Evolutionary conservation across 2,888 invertebrate genomes (phyloP).

Genomic region (Hetaerina titia): DNA sequence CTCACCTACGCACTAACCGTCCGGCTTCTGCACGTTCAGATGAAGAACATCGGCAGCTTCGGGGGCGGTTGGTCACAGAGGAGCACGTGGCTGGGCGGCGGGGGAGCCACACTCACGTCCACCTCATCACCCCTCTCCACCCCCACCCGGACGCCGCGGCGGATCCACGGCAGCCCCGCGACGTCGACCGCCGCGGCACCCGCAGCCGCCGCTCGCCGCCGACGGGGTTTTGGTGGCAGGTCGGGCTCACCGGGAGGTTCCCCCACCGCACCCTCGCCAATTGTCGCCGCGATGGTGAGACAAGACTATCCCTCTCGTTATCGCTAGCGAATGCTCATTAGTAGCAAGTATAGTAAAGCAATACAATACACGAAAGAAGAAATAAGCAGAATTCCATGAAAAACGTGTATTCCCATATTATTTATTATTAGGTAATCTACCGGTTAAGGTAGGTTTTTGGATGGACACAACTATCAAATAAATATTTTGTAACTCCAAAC

Average conservation of each 20-base stretch:
- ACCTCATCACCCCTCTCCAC: conserved; percentile 70
- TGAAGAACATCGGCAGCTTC: conserved; percentile 83
- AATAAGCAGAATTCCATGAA: too few relatives aligned
- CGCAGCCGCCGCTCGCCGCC: conserved; percentile 83
- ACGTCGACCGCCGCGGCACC: conserved; percentile 87
- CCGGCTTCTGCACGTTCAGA: conserved; percentile 89
- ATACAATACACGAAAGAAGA: too few relatives aligned
- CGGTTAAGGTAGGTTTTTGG: too few relatives aligned
- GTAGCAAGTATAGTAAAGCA: too few relatives aligned
- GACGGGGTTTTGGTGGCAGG: conserved; percentile 13
- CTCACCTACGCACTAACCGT: conserved; percentile 96
- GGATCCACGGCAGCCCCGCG: conserved; percentile 86
- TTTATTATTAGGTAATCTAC: too few relatives aligned
- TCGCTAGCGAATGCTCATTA: too few relatives aligned
- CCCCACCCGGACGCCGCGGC: conserved; percentile 48
- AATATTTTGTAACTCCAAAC: too few relatives aligned
- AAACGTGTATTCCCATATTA: too few relatives aligned
- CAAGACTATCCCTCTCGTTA: background rate
- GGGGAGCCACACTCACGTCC: conserved; percentile 71
- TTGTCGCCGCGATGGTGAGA: background rate
- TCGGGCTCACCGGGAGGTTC: background rate
- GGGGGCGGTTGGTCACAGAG: conserved; percentile 81
- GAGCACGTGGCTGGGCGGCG: conserved; percentile 86
- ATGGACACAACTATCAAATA: too few relatives aligned
- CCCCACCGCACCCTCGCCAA: background rate